These are phyloP conservation scores for Zaprionus camerounensis DNA, from an alignment of 1,140 invertebrate genomes.

Conservation along the genomic window DNA sequence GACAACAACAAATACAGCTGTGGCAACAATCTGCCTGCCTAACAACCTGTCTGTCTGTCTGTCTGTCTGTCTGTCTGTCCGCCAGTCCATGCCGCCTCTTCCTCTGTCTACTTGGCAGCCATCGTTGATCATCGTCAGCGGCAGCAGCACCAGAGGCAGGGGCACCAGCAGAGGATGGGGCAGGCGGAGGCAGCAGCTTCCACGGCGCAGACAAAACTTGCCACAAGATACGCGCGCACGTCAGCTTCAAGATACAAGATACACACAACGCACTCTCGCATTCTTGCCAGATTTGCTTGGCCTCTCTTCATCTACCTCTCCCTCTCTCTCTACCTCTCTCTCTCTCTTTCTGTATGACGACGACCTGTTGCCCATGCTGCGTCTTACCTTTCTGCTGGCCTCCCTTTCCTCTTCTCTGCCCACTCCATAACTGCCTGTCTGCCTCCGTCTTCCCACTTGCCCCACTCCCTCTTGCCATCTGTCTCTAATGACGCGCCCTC, in stretches of 20 bases:
- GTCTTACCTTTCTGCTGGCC: neutral
- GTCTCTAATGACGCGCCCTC: constrained; percentile 63
- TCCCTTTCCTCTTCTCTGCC: constrained; percentile 19
- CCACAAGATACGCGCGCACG: constrained; percentile 20
- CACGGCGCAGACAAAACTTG: constrained; percentile 33
- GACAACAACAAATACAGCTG: constrained; percentile 6
- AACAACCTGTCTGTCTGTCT: constrained; percentile 43
- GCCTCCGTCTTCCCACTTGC: neutral
- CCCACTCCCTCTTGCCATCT: constrained; percentile 5
- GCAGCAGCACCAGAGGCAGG: neutral
- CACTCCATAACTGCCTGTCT: constrained; percentile 53
- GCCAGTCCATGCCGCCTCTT: constrained; percentile 39
- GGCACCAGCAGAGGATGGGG: no score
- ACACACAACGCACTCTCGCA: constrained; percentile 61
- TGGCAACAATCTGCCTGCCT: constrained; percentile 27
- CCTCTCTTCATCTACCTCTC: neutral
- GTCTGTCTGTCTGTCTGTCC: constrained; percentile 24
- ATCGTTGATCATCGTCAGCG: constrained; percentile 70
- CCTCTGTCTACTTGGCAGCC: constrained; percentile 41
- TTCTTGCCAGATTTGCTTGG: constrained; percentile 61
- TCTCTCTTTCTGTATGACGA: constrained; percentile 4
- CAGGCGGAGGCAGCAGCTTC: constrained; percentile 7
- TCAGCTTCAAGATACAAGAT: constrained; percentile 36
- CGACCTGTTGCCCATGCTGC: constrained; percentile 43
- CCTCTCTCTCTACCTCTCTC: constrained; percentile 52